These are phyloP conservation scores for Agrotis segetum DNA, from an alignment of 2,888 invertebrate species.

Conservation along the genomic window DNA sequence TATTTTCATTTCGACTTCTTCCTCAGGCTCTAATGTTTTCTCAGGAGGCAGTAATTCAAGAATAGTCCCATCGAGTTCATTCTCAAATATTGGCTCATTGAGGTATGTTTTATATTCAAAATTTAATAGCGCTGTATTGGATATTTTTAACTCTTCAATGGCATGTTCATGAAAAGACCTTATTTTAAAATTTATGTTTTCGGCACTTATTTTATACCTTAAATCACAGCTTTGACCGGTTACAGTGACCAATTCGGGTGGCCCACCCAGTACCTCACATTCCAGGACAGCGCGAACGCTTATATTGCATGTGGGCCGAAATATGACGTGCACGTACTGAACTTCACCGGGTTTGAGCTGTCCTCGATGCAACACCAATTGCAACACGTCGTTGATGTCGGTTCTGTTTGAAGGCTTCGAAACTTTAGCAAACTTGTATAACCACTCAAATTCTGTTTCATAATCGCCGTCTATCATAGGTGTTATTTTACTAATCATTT, in stretches of 20 bases:
- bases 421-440: constrained; percentile 76
- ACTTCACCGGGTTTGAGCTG: constrained; percentile 88
- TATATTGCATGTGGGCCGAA: constrained; percentile 84
- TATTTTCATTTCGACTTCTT: constrained; percentile 82
- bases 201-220: constrained; percentile 86
- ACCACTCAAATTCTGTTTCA: constrained; percentile 79
- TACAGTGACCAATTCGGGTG: constrained; percentile 87
- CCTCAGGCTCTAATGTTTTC: constrained; percentile 82
- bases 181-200: constrained; percentile 84
- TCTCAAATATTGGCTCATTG: constrained; percentile 76
- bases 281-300: constrained; percentile 84
- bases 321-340: constrained; percentile 86
- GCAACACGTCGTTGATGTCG: constrained; percentile 81
- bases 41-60: constrained; percentile 83
- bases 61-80: constrained; percentile 84
- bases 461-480: constrained; percentile 80
- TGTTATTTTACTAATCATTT: constrained; percentile 73
- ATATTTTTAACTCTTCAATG: constrained; percentile 79
- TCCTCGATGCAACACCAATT: constrained; percentile 87
- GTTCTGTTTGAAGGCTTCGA: constrained; percentile 61
- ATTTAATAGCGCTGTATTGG: constrained; percentile 87
- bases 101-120: constrained; percentile 86
- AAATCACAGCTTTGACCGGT: constrained; percentile 89
- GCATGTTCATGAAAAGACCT: constrained; percentile 85
- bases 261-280: constrained; percentile 91